Evolutionary conservation across 2,113 vertebrate species (phyloP).

Genomic region (Glaucidium brasilianum): DNA sequence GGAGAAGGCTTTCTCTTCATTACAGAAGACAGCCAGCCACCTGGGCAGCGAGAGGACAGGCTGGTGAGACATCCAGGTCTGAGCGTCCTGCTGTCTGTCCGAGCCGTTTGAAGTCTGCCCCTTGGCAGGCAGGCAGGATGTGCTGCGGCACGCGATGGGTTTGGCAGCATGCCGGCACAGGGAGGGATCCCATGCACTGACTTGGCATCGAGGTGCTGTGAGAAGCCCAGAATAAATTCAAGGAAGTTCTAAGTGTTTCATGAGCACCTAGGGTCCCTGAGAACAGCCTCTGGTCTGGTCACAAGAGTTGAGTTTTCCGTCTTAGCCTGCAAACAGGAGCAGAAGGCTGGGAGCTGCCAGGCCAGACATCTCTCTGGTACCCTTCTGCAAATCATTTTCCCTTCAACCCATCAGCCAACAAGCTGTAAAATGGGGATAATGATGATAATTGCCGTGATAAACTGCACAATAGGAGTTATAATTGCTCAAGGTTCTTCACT

Average conservation of each 20-base stretch:
- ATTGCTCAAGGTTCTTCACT: neutral
- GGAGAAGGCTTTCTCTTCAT: neutral
- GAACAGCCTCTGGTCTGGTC: neutral
- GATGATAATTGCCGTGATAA: neutral
- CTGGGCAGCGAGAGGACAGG: neutral
- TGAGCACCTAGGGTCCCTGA: neutral
- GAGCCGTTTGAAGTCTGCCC: neutral
- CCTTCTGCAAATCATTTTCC: neutral
- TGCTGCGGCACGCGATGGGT: neutral
- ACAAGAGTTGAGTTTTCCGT: neutral
- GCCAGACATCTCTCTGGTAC: neutral
- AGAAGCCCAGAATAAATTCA: conserved; percentile 9
- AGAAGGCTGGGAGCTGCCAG: neutral
- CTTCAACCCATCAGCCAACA: neutral
- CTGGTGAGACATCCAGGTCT: neutral
- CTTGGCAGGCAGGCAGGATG: conserved; percentile 37
- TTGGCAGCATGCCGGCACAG: accelerated
- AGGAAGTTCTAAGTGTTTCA: neutral
- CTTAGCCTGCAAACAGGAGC: neutral
- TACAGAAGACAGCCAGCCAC: neutral
- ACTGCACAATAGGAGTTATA: neutral
- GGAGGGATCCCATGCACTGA: accelerated
- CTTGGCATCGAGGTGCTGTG: neutral
- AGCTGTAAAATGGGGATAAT: neutral
- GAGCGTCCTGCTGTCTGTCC: neutral